Percentiles rank a stretch among this genome's conserved stretches.
Conservation (phyloP, 2,113 vertebrate species). For the Rhynchomys soricoides region DNA sequence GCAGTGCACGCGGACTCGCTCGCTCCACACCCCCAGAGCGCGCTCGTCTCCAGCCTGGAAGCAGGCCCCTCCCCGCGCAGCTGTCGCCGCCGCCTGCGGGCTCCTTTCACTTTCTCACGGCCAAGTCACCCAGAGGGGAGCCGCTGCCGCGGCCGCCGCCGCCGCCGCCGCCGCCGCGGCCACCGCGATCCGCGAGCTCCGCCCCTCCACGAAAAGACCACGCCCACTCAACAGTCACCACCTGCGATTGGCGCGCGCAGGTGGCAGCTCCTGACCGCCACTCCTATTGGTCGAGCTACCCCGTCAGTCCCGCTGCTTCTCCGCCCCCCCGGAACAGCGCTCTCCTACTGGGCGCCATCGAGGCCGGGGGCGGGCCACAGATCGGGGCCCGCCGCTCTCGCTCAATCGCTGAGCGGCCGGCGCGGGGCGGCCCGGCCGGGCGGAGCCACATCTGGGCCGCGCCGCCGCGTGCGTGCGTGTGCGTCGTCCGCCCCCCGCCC, state of each 20-base stretch:
- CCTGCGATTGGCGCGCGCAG: slow-evolving; percentile 61
- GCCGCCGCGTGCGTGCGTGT: slow-evolving; percentile 84
- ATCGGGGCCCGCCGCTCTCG: slow-evolving; percentile 60
- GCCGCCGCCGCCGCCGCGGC: slow-evolving; percentile 63
- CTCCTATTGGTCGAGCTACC: slow-evolving; percentile 9
- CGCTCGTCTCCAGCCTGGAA: slow-evolving; percentile 47
- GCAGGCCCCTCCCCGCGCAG: slow-evolving; percentile 78
- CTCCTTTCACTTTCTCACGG: slow-evolving; percentile 84
- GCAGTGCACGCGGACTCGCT: background rate
- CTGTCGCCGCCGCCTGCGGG: slow-evolving; percentile 81
- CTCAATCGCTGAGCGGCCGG: slow-evolving; percentile 71
- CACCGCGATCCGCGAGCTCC: slow-evolving; percentile 48
- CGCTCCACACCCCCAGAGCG: slow-evolving; percentile 15
- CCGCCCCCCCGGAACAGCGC: slow-evolving; percentile 51
- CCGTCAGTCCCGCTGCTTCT: slow-evolving; percentile 63
- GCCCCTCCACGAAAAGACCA: background rate
- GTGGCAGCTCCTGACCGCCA: slow-evolving; percentile 35
- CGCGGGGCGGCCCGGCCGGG: slow-evolving; percentile 22
- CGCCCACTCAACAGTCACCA: slow-evolving; percentile 50
- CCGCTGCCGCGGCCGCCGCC: slow-evolving; percentile 69
- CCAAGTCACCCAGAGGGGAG: slow-evolving; percentile 81
- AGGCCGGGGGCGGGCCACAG: slow-evolving; percentile 64
- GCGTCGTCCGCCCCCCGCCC: slow-evolving; percentile 70
- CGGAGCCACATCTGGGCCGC: slow-evolving; percentile 84
- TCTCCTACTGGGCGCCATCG: slow-evolving; percentile 67